These are phyloP conservation scores for Pseudoips prasinana DNA, from an alignment of 2,888 invertebrate species.

Conservation along the genomic window DNA sequence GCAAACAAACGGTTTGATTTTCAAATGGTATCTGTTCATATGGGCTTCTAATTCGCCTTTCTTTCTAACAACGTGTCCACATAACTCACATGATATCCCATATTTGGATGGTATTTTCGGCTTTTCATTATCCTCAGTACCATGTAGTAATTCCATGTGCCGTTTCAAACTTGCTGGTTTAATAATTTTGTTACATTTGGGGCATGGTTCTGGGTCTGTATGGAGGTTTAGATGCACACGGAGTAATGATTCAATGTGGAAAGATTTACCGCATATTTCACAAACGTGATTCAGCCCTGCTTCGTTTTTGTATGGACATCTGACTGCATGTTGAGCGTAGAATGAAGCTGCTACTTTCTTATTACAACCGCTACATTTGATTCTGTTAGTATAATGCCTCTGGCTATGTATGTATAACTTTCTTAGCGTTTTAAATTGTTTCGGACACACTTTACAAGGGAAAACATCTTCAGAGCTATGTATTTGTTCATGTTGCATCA, in stretches of 20 bases:
- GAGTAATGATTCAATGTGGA: slow-evolving; percentile 31
- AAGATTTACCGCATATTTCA: slow-evolving; percentile 43
- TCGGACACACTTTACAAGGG: slow-evolving; percentile 47
- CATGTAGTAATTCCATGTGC: slow-evolving; percentile 40
- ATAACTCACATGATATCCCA: slow-evolving; percentile 25
- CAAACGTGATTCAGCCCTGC: slow-evolving; percentile 31
- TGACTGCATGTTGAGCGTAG: slow-evolving; percentile 39
- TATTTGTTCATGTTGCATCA: slow-evolving; percentile 41
- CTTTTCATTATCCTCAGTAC: slow-evolving; percentile 1
- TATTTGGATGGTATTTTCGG: neutral
- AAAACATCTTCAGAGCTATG: slow-evolving; percentile 37
- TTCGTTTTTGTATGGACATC: slow-evolving; percentile 33
- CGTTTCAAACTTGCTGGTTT: slow-evolving; percentile 31
- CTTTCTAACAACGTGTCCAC: slow-evolving; percentile 36
- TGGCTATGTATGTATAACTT: slow-evolving; percentile 48
- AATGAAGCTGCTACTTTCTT: slow-evolving; percentile 42
- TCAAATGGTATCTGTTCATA: slow-evolving; percentile 43
- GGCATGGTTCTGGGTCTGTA: slow-evolving; percentile 34
- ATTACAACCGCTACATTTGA: slow-evolving; percentile 42
- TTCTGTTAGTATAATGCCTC: slow-evolving; percentile 43
- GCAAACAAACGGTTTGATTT: slow-evolving; percentile 41
- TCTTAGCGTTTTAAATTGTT: slow-evolving; percentile 39
- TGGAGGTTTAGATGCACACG: slow-evolving; percentile 39
- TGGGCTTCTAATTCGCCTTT: slow-evolving; percentile 41
- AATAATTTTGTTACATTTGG: slow-evolving; percentile 32